These are phyloP conservation scores for Cephus pulcher DNA, from an alignment of 2,888 invertebrate genomes.

Conservation along the genomic window DNA sequence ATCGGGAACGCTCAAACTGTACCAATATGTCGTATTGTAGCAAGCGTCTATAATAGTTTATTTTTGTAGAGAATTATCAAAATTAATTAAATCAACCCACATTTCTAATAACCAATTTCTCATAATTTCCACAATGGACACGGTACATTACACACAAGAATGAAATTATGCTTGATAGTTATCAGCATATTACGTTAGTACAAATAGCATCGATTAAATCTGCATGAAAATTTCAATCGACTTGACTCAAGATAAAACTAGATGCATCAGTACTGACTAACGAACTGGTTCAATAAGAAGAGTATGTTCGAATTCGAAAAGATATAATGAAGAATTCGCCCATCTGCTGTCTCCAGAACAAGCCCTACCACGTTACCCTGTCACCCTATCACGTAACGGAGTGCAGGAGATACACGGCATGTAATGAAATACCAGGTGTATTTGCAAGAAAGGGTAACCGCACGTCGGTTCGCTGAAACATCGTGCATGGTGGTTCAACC, in stretches of 20 bases:
- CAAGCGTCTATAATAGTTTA: neutral
- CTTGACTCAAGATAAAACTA: neutral
- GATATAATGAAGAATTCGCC: neutral
- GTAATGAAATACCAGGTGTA: slow-evolving; percentile 39
- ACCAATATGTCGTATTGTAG: too few relatives aligned
- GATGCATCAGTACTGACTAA: neutral
- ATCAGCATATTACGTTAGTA: neutral
- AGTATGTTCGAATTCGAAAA: neutral
- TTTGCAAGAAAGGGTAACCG: slow-evolving; percentile 38
- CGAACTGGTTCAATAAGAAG: neutral
- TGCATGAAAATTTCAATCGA: neutral
- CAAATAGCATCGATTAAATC: neutral
- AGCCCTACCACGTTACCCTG: neutral
- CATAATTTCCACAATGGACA: neutral
- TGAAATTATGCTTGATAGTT: neutral
- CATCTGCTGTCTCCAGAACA: neutral
- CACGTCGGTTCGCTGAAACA: slow-evolving; percentile 36
- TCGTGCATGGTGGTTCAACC: slow-evolving; percentile 22
- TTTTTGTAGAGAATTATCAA: neutral
- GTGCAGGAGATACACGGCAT: slow-evolving; percentile 30
- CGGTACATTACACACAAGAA: too few relatives aligned
- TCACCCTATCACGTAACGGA: slow-evolving; percentile 34
- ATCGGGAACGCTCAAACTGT: too few relatives aligned
- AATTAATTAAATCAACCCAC: neutral
- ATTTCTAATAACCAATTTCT: neutral